Percentiles rank a stretch among this genome's conserved stretches.
phyloP scores from a whole-genome alignment of 1,140 invertebrate genomes.

The Panulirus ornatus region DNA sequence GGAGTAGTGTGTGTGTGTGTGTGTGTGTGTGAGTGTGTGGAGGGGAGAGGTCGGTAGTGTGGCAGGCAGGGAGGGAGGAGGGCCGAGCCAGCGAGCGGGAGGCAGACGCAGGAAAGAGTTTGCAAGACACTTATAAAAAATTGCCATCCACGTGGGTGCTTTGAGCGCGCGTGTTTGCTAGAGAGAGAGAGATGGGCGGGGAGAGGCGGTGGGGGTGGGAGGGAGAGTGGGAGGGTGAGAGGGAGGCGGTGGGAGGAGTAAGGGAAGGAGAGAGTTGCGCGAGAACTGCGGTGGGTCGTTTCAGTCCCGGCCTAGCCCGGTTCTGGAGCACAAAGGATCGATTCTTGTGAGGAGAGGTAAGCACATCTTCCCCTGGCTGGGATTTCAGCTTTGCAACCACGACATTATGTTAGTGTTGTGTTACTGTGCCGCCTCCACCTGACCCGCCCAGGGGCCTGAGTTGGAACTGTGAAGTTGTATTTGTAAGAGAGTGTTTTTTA shows the following conservation, averaged over 20 bases:
- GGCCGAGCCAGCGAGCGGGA: constrained; percentile 69
- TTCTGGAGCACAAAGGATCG: constrained; percentile 69
- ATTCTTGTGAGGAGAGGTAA: constrained; percentile 68
- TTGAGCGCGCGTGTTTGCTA: constrained; percentile 66
- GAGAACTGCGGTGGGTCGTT: constrained; percentile 67
- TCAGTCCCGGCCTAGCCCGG: constrained; percentile 67
- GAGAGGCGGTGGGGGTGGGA: background rate
- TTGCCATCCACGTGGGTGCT: constrained; percentile 65
- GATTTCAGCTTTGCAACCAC: constrained; percentile 44
- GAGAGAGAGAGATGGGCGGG: constrained; percentile 44
- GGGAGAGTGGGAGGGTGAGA: constrained; percentile 22
- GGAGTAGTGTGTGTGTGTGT: too few relatives aligned
- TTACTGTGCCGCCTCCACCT: constrained; percentile 16
- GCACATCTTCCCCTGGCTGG: constrained; percentile 56
- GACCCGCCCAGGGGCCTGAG: background rate
- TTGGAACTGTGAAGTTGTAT: background rate
- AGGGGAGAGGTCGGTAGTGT: background rate
- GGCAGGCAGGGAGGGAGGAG: constrained; percentile 75
- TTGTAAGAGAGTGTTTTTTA: constrained; percentile 39
- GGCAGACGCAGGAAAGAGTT: constrained; percentile 33
- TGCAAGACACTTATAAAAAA: constrained; percentile 69
- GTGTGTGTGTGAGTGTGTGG: background rate
- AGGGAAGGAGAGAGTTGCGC: constrained; percentile 63
- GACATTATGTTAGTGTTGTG: constrained; percentile 51
- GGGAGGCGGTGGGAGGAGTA: constrained; percentile 37